Base-by-base conservation (phyloP, 2,888 invertebrate species). In the Caenorhabditis zanzibari region DNA sequence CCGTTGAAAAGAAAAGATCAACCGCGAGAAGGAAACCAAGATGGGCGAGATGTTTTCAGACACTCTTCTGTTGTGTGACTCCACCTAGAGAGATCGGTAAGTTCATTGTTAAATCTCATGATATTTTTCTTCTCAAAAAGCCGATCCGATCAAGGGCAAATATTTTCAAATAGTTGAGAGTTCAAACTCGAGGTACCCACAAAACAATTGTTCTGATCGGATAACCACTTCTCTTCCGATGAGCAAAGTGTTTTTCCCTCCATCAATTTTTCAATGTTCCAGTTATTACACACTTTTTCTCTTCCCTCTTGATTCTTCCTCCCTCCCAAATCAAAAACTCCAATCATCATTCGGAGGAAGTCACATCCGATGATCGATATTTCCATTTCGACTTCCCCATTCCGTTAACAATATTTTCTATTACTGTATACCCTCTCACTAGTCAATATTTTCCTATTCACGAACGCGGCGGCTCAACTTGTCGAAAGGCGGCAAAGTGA, bases 21-120 rank as follows among this genome's bases (percentile, higher is more conserved):
- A 81, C 71, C 12, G 73, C 68, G 6, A 66, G 91, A 92, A 94
- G 94, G 93, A 95, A 94, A 93, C 94, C 93, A 86, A 94, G 93
- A 90, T 92, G 92, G 88, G 93, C 96, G 84, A 95, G 96, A 87
- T 95, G 97, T 92, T 94, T 97, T 90, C 95, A 96, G 90, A 96
- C 96, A 79, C 94, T 97, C 91, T 94, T 96, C 87, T 96, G 96
- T 93, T 97, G 96, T 93, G 95, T 96, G 94, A 94, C 93, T 52
- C 91, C 93, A 61, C 86, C 89, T 68, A 82, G 89, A 59, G 91
- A 87, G 58, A 85, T 74, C 56, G 87, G 87, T 86, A 41, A 75
- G 85, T 85, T 68, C 56, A 3, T 44, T 44, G 10, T 1, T n/a
- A 44, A 44, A n/a, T 44, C n/a, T 44, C 44, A 44, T n/a, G 5